phyloP scores from a whole-genome alignment of 2,113 vertebrate genomes.

The Pseudolaguvia tuberculata region DNA sequence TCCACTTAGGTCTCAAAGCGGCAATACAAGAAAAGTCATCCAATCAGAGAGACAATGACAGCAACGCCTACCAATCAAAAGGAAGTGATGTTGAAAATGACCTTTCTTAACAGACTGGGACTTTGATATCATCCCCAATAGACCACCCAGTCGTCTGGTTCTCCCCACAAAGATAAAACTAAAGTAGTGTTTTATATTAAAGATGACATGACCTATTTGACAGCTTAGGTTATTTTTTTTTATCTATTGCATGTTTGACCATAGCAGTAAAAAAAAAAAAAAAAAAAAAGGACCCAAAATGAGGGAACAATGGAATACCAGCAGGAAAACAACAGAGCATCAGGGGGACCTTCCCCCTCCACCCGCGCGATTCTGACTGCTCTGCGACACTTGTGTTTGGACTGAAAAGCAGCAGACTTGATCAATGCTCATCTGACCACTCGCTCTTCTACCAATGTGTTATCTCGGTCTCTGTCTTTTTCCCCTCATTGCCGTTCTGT shows the following conservation, averaged over 20 bases:
- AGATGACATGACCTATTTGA: slow-evolving; percentile 33
- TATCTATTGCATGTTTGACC: slow-evolving; percentile 39
- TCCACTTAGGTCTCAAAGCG: slow-evolving; percentile 24
- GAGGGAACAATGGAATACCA: slow-evolving; percentile 31
- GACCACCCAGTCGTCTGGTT: slow-evolving; percentile 46
- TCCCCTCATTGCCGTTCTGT: slow-evolving; percentile 12
- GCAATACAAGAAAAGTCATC: slow-evolving; percentile 30
- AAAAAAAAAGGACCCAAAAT: slow-evolving; percentile 3
- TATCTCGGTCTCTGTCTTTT: slow-evolving; percentile 30
- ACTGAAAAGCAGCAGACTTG: slow-evolving; percentile 3
- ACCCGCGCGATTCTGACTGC: slow-evolving; percentile 8
- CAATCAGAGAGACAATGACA: slow-evolving; percentile 24
- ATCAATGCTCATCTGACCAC: slow-evolving; percentile 41
- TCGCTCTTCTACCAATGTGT: neutral
- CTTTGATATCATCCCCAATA: slow-evolving; percentile 31
- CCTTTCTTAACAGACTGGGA: slow-evolving; percentile 52
- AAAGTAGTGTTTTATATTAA: slow-evolving; percentile 51
- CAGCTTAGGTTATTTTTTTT: slow-evolving; percentile 17
- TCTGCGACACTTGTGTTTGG: neutral
- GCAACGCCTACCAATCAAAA: slow-evolving; percentile 37
- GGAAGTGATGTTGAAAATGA: slow-evolving; percentile 55
- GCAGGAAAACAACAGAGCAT: slow-evolving; percentile 36
- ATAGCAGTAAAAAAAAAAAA: neutral
- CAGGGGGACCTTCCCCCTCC: slow-evolving; percentile 4
- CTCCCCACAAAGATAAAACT: slow-evolving; percentile 54